Conservation (phyloP, 2,113 vertebrate genomes). For the Sapayoa aenigma region DNA sequence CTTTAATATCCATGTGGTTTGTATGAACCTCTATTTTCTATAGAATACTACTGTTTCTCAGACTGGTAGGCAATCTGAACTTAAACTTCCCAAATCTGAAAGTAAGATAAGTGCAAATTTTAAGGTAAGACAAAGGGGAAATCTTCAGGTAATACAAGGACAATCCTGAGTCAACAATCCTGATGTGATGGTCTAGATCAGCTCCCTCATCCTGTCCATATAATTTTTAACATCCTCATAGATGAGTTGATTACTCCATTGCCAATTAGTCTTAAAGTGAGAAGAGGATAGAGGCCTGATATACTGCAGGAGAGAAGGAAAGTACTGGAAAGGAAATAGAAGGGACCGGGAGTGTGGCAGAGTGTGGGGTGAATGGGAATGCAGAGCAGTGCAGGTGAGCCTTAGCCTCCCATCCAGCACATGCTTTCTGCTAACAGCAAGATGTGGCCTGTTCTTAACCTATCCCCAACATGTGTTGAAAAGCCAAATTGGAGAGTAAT, state of each 20-base stretch:
- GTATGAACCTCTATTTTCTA: neutral
- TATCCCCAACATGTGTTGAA: neutral
- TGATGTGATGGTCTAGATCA: neutral
- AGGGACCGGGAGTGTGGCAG: neutral
- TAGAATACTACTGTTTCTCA: neutral
- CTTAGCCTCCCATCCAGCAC: accelerated
- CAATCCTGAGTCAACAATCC: neutral
- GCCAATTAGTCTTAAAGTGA: neutral
- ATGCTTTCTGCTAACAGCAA: accelerated
- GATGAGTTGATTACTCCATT: neutral
- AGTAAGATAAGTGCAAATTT: neutral
- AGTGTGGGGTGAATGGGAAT: accelerated
- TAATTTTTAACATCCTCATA: neutral
- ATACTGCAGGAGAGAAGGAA: neutral
- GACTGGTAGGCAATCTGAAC: neutral
- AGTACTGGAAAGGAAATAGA: neutral
- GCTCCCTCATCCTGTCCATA: neutral
- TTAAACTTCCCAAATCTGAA: neutral
- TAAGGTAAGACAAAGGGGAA: neutral
- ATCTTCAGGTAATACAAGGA: neutral
- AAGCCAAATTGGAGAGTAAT: neutral
- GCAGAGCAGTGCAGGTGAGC: neutral
- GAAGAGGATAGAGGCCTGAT: neutral
- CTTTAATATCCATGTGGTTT: neutral
- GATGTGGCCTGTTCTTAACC: neutral